Evolutionary conservation across 2,888 invertebrate species (phyloP), one percentile per base, ranked within the genome.

Genomic region (Drosophila flavopinicola): DNA sequence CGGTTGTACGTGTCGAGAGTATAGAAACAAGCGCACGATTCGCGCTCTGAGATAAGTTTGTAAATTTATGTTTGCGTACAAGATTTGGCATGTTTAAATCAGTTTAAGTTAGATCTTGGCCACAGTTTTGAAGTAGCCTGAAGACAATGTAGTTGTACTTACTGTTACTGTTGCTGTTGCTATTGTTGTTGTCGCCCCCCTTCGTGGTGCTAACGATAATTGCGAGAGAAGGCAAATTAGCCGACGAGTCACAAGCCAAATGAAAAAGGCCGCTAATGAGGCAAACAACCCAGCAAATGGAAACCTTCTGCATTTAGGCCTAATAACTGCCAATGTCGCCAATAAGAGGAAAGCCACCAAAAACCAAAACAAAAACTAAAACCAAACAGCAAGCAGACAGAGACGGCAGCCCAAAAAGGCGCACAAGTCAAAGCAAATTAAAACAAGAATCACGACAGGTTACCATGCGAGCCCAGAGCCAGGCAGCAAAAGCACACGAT

Each of bases 401-500:
- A 51, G 61, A 53, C 66, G 51, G 64, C 68, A 68, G 63, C 78
- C 78, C 66, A 71, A 72, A 85, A 87, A 85, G 77, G 86, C 76
- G 82, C 86, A 85, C 87, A 85, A 87, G 85, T 83, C 86, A 88
- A 80, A 85, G 88, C 88, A 88, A 85, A 85, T 85, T 88, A 88
- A 88, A 88, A 85, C 88, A 88, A 88, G 85, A 85, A 85, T 85
- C 85, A 85, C 85, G 85, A 88, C 85, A 85, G 85, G 85, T 85
- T 85, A 85, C 85, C 87, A 88, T 87, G 87, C 88, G 69, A 85
- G 66, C 66, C 54, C 35, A 57, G 54, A 57, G 29, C 64, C 42
- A 42, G 37, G 37, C 25, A 44, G 30, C n/a, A 56, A 44, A 56
- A 56, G 63, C 27, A 66, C 58, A 66, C 70, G 65, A 60, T 78